A percentile compares a stretch with the other conserved stretches of the same genome.
phyloP scores from a whole-genome alignment of 2,797 vertebrate species.

The Sciurus vulgaris region DNA sequence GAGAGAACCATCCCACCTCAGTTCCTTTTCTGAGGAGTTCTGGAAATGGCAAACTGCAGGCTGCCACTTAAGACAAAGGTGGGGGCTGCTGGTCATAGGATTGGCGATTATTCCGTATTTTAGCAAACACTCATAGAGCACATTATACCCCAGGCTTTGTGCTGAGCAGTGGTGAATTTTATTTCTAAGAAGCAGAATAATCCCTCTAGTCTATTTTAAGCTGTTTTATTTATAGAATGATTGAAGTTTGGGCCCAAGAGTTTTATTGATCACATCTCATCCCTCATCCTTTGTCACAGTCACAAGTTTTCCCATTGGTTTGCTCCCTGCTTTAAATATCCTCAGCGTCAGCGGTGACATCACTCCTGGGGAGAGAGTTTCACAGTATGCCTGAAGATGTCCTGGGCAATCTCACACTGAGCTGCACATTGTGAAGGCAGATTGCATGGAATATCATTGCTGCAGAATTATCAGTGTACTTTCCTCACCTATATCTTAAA shows the following conservation, averaged over 20 bases:
- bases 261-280: constrained; percentile 72
- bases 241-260: constrained; percentile 63
- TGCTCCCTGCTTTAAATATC: constrained; percentile 71
- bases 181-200: constrained; percentile 72
- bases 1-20: not conserved
- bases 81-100: not conserved
- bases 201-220: constrained; percentile 76
- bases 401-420: not conserved
- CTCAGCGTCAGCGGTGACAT: constrained; percentile 56
- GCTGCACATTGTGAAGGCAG: not conserved
- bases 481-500: constrained; percentile 48
- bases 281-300: constrained; percentile 65
- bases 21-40: not conserved
- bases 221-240: constrained; percentile 78
- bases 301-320: constrained; percentile 48
- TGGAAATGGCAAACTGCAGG: not conserved
- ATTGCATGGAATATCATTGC: not conserved
- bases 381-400: not conserved
- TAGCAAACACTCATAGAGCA: not conserved
- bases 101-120: not conserved
- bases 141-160: not conserved
- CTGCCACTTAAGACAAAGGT: not conserved
- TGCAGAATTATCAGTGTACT: not conserved
- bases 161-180: constrained; percentile 47
- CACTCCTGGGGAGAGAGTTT: constrained; percentile 41